Base-by-base conservation (phyloP, 2,113 vertebrate species). In the Deroptyus accipitrinus region DNA sequence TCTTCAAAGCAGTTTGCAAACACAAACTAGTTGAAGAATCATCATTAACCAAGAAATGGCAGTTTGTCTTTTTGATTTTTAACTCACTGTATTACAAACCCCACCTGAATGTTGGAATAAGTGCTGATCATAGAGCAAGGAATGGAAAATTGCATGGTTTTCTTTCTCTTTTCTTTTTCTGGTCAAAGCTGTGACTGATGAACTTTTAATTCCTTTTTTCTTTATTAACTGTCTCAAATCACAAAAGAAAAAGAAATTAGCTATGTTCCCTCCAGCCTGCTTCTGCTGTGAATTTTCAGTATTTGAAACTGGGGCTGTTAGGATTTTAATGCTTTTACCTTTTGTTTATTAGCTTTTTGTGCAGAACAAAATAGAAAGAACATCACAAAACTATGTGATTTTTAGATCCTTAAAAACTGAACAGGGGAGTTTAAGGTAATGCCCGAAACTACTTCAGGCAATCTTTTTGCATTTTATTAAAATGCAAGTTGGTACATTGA, bases 131-230 rank as follows among this genome's bases (percentile, higher is more conserved):
- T 35, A 62, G 46, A 86, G 35, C 7, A 89, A 81, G 37, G 17
- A 91, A 44, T 81, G 41, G 44, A 94, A 92, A 41, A 82, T 35
- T 42, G 42, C 4, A 39, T 73, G 13, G 31, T 17, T 88, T 84
- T 88, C 22, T 54, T 66, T 73, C 35, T 68, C 22, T 73, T 35
- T 70, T 51, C 6, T 85, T 85, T 88, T 92, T 57, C 51, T 79
- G 24, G 39, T 72, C 48, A 76, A 73, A 87, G 49, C n/a, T 87
- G 74, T 84, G 94, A 92, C 35, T 92, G 73, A 85, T 79, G 49
- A 90, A 69, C n/a, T 88, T 93, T 82, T 95, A 79, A 84, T 92
- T 86, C 14, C 7, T 28, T 92, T 86, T 86, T 88, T 74, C 33
- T 86, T 78, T 88, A 84, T 75, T 76, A 92, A 74, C 55, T 88